phyloP scores from a whole-genome alignment of 2,113 vertebrate genomes.

The Catharus bicknelli region DNA sequence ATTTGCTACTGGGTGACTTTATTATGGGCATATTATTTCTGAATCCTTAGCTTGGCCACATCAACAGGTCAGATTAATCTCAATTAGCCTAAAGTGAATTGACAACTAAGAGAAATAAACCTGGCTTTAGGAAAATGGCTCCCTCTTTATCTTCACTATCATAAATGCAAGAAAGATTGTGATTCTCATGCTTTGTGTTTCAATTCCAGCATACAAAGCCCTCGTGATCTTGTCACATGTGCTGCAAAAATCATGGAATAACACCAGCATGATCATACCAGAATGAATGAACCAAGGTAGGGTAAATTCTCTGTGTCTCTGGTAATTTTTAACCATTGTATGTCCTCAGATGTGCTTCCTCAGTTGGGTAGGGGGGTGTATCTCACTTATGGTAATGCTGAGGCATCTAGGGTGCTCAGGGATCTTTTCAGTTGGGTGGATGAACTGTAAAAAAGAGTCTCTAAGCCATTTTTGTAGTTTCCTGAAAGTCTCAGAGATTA shows the following conservation, averaged over 20 bases:
- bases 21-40: not conserved
- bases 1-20: not conserved
- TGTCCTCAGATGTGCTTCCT: not conserved
- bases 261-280: not conserved
- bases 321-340: not conserved
- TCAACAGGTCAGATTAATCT: not conserved
- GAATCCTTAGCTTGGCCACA: not conserved
- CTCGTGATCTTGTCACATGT: not conserved
- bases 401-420: not conserved
- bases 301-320: not conserved
- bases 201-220: rapidly evolving
- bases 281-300: not conserved
- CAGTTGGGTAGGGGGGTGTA: not conserved
- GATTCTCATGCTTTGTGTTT: not conserved
- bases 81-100: not conserved
- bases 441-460: not conserved
- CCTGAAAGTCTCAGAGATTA: not conserved
- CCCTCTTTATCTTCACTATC: not conserved
- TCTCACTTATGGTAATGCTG: not conserved
- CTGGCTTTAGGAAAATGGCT: not conserved
- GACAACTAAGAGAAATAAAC: not conserved
- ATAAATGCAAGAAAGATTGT: not conserved
- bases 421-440: not conserved
- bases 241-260: not conserved
- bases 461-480: not conserved